These are phyloP conservation scores for Drosophila ustulata DNA, from an alignment of 2,888 invertebrate species.

Conservation along the genomic window DNA sequence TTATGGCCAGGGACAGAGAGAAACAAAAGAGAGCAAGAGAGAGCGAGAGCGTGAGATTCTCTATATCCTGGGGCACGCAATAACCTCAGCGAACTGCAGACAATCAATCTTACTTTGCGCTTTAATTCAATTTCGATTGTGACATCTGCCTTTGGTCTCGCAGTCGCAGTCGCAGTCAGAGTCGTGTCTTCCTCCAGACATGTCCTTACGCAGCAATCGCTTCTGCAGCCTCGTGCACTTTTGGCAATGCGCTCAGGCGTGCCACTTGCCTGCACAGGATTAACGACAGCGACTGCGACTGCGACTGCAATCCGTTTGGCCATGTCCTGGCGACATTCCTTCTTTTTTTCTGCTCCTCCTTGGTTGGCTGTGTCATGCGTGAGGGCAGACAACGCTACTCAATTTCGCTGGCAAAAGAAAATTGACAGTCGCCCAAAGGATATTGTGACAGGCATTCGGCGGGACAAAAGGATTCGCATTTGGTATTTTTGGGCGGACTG, in stretches of 20 bases:
- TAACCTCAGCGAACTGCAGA: conserved; percentile 80
- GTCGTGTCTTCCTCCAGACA: background rate
- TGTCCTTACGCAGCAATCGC: conserved; percentile 48
- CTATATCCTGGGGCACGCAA: conserved; percentile 69
- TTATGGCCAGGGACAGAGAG: too few species aligned
- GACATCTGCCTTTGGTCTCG: conserved; percentile 84
- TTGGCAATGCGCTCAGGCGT: conserved; percentile 79
- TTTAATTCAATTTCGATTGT: conserved; percentile 85
- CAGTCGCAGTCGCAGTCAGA: conserved; percentile 17
- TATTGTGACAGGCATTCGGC: conserved; percentile 77
- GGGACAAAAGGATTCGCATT: conserved; percentile 63
- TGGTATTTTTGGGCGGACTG: conserved; percentile 32
- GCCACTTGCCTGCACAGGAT: conserved; percentile 72
- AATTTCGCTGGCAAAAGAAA: conserved; percentile 48
- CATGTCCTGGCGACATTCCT: conserved; percentile 51
- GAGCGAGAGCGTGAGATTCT: conserved; percentile 9
- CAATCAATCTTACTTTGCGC: conserved; percentile 85
- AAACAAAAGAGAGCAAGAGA: background rate
- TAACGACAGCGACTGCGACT: conserved; percentile 64
- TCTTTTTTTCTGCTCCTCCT: conserved; percentile 30
- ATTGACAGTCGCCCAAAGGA: conserved; percentile 78
- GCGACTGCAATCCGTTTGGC: conserved; percentile 70
- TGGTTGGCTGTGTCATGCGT: conserved; percentile 61
- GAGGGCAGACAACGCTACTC: conserved; percentile 66
- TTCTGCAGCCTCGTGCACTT: conserved; percentile 60